Base-by-base conservation (phyloP, 2,113 vertebrate genomes). In the Cephalopterus ornatus region DNA sequence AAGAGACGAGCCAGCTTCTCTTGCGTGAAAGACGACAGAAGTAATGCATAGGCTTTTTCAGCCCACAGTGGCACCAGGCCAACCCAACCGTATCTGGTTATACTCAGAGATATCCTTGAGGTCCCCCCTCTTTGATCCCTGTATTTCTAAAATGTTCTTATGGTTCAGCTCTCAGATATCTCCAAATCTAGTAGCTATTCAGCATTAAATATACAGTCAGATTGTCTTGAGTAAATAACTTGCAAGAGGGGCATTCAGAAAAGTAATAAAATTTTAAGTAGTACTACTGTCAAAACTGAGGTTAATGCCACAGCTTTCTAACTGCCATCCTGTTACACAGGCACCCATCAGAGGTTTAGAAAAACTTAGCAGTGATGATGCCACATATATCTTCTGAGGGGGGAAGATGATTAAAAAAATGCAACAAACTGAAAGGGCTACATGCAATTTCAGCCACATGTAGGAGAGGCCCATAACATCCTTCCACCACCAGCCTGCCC, bases 361-460 rank as follows among this genome's bases (percentile, higher is more conserved):
- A 59, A 83, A 42, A 52, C 56, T 71, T 18, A 22, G 47, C 24
- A 35, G 59, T 1, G 3, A 30, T 18, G 14, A 39, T 55, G 39
- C 22, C 56, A 75, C 2, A 1, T 13, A 46, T 7, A 23, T 11
- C 8, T 35, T 74, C 59, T 30, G 33, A 72, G 17, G 39, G 6
- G 56, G 5, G 39, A 76, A 63, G 12, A 59, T 5, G 14, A 77
- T 50, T 66, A 39, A 84, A 74, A 74, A 23, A 93, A 68, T 2
- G 11, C 6, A 76, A 65, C 7, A 61, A 85, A 88, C 2, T 4
- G 58, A 15, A 56, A 76, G 6, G 44, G 53, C 37, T 62, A 12
- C 1, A 1, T 10, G 28, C 33, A 63, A 50, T 39, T 92, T 82
- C 52, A 88, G 18, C 14, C 14, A 37, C 0, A 0, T 2, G 30